Evolutionary conservation across 2,113 vertebrate species (phyloP), one percentile per base, ranked within the genome.

Genomic region (Alethe castanea): DNA sequence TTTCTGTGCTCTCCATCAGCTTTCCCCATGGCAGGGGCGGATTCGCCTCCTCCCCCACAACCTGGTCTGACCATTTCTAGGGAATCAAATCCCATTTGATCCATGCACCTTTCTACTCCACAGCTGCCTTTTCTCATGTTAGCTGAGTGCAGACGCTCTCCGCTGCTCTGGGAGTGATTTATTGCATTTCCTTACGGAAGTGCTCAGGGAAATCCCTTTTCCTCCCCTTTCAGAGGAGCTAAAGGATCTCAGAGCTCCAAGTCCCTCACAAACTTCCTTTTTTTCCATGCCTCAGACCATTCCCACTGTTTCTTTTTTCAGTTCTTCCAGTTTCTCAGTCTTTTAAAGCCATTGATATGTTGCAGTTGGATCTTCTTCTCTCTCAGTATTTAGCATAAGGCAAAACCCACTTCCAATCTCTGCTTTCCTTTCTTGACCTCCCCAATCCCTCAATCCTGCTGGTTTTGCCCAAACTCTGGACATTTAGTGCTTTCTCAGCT

Each of bases 371-470:
- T 36, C 23, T n/a, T 14, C 35, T 36, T 10, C 3, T 42, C 47
- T 64, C 33, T 26, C 35, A 29, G 2, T 33, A 13, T 38, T 81
- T 17, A 12, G 12, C 29, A 13, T 1, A 15, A 61, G 17, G 42
- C n/a, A 47, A 57, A 88, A 38, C 15, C 48, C 42, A 9, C n/a
- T 31, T 54, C 28, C 4, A 22, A 3, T 5, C 38, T 26, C 26
- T 4, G 1, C 23, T 76, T 53, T 40, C 42, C 36, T 9, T 3
- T 35, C 50, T 11, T 19, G 3, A 33, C 20, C 20, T 65, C 40
- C 67, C 33, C 35, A 12, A 0, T 31, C 42, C 28, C 64, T 52
- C 22, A 8, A 2, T 26, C 33, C 40, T 1, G 0, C 57, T 31
- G 25, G 0, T 28, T 67, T 73, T 69, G 38, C 80, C 76, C 47